A percentile compares a stretch with the other conserved stretches of the same genome.
Conservation (phyloP, 2,113 vertebrate species). For the Actinemys pallida region DNA sequence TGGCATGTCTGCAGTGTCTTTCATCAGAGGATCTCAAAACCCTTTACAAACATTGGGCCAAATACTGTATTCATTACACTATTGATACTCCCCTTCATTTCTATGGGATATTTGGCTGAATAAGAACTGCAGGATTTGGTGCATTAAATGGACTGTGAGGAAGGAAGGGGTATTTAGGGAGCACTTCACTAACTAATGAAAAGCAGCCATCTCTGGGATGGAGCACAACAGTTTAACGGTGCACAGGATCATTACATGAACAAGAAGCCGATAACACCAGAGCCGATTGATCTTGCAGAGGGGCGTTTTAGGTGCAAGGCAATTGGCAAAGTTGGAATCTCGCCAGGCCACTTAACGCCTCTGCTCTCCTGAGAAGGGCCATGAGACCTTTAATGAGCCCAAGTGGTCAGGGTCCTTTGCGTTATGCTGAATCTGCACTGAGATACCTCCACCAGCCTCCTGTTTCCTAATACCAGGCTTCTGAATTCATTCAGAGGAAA, state of each 20-base stretch:
- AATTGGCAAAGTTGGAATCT: neutral
- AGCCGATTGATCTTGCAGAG: neutral
- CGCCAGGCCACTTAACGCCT: neutral
- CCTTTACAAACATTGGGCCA: fast-evolving
- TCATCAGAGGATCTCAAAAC: neutral
- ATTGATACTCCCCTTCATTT: fast-evolving
- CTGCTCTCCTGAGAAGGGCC: neutral
- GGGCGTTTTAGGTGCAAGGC: neutral
- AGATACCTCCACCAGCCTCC: neutral
- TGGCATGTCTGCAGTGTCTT: neutral
- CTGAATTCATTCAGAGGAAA: neutral
- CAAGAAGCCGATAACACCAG: neutral
- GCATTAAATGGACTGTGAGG: fast-evolving
- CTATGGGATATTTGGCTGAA: neutral
- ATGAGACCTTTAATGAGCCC: neutral
- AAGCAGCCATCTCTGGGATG: neutral
- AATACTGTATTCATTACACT: fast-evolving
- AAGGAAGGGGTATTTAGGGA: fast-evolving
- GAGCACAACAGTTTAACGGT: fast-evolving
- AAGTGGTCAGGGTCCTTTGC: fast-evolving
- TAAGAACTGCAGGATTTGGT: neutral
- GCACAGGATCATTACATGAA: neutral
- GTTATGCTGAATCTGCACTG: neutral
- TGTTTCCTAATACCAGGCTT: neutral
- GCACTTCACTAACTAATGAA: neutral